Evolutionary conservation across 2,888 invertebrate genomes (phyloP), one percentile per base, ranked within the genome.

Genomic region (Stenoptilia bipunctidactyla): DNA sequence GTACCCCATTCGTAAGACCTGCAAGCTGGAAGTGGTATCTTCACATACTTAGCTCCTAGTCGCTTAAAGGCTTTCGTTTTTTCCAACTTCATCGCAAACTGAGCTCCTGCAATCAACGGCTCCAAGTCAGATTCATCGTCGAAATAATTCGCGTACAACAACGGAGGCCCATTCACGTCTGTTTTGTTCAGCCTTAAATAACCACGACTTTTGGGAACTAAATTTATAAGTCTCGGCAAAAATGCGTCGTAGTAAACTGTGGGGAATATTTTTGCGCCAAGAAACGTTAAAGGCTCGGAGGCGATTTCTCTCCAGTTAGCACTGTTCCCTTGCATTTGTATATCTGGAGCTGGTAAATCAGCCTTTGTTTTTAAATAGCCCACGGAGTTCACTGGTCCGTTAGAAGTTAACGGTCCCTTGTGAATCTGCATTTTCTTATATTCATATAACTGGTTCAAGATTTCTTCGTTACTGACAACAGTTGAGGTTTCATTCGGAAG

Each of bases 161-260:
- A 55, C 0, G 94, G 94, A 33, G 85, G 73, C 0, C 90, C 90
- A 52, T 85, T 79, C 0, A 92, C 92, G 68, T 94, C 86, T 0
- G 85, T 84, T 0, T 80, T 66, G 52, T 90, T 89, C 1, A 94
- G 63, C 15, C 68, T 53, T 0, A 91, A 45, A 12, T 71, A 68
- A 0, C 91, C 91, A 51, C 87, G 73, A 48, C 90, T 90, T 47
- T 77, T 76, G 0, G 90, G 90, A 4, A 75, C 69, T 34, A 90
- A 51, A 14, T 89, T 68, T 53, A 87, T 85, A 0, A 88, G 83
- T 41, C 88, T 73, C 0, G 88, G 67, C 42, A 82, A 66, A 2
- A 90, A 59, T 0, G 85, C 85, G 45, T 88, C 75, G 53, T 90
- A 90, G 54, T 86, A 90, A 0, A 86, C 53, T 1, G 86, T 59